Conservation (phyloP, 1,140 invertebrate species). For the Atta cephalotes region DNA sequence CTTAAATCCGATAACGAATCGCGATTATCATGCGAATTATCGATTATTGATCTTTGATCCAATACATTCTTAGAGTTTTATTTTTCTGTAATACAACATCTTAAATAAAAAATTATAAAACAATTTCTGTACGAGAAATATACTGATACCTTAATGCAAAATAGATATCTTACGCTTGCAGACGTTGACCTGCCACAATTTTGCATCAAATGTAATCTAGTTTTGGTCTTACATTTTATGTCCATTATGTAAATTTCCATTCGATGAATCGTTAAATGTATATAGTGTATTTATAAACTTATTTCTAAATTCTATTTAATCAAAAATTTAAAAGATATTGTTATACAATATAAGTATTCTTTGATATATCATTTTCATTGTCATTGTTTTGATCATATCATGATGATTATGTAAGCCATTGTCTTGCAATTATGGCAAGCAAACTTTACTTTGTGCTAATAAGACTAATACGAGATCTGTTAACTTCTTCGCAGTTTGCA, state of each 20-base stretch:
- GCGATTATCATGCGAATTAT: conserved; percentile 29
- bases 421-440: neutral
- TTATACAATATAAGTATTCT: neutral
- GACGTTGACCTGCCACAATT: neutral
- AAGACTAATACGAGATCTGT: neutral
- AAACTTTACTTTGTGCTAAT: conserved; percentile 23
- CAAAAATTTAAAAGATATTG: neutral
- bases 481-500: neutral
- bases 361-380: neutral
- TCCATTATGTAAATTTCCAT: neutral
- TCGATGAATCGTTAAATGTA: neutral
- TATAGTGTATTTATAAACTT: neutral
- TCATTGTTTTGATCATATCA: neutral
- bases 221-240: neutral
- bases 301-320: neutral
- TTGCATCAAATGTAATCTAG: neutral
- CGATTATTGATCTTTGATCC: neutral
- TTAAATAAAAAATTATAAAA: neutral
- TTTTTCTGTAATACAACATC: neutral
- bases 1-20: neutral
- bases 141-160: neutral
- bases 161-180: neutral
- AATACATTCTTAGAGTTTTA: neutral
- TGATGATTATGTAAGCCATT: conserved; percentile 22
- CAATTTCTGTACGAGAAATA: neutral